phyloP scores from a whole-genome alignment of 2,113 vertebrate species.

The Phrynocephalus versicolor region DNA sequence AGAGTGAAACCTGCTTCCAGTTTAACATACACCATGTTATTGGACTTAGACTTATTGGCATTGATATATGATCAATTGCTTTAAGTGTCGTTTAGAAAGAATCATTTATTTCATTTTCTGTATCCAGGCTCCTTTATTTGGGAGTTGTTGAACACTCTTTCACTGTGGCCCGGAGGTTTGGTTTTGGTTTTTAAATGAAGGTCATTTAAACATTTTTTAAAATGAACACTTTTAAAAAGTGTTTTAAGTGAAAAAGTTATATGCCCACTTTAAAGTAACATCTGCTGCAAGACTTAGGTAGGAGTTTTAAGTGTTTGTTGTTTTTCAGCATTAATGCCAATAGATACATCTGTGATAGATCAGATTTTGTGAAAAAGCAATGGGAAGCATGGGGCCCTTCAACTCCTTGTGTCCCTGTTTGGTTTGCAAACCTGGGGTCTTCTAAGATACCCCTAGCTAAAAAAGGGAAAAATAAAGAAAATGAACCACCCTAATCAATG shows the following conservation, averaged over 20 bases:
- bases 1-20: background rate
- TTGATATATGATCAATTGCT: background rate
- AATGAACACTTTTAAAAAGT: background rate
- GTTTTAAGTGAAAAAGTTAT: background rate
- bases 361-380: background rate
- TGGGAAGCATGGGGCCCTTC: background rate
- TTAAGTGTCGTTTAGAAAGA: constrained; percentile 20
- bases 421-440: too few relatives aligned
- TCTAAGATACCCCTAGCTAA: too few relatives aligned
- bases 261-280: background rate
- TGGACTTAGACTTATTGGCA: background rate
- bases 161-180: constrained; percentile 6
- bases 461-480: too few relatives aligned
- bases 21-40: background rate
- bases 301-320: constrained; percentile 49
- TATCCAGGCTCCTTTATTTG: background rate
- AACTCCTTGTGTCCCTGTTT: too few relatives aligned
- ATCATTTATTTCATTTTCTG: background rate
- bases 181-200: background rate
- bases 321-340: background rate
- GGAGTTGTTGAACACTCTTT: constrained; percentile 1
- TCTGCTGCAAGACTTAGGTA: background rate
- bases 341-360: constrained; percentile 31
- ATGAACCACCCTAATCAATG: too few relatives aligned
- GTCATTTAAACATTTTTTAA: background rate